These are phyloP conservation scores for Drosophila nr. fundita DNA, from an alignment of 2,888 invertebrate genomes.

Conservation along the genomic window DNA sequence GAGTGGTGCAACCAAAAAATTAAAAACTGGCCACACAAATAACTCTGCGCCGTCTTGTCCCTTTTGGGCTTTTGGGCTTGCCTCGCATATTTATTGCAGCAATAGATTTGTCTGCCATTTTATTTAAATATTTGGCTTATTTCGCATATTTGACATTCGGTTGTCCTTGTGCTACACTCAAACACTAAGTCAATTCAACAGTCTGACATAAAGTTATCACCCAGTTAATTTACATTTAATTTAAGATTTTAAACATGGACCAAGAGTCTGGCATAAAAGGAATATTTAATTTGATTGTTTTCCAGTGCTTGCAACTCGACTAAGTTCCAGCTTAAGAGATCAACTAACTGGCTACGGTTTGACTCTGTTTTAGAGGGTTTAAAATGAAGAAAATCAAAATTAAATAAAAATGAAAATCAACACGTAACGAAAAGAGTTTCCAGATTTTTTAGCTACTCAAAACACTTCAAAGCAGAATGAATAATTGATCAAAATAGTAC, in stretches of 20 bases:
- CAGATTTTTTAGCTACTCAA: neutral
- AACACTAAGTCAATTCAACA: neutral
- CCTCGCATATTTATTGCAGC: slow-evolving; percentile 66
- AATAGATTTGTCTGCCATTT: slow-evolving; percentile 59
- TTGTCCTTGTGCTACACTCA: neutral
- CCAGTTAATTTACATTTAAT: neutral
- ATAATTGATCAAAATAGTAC: neutral
- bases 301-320: neutral
- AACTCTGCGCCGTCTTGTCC: slow-evolving; percentile 13
- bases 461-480: neutral
- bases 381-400: neutral
- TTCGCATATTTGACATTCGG: slow-evolving; percentile 24
- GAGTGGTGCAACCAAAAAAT: slow-evolving; percentile 77
- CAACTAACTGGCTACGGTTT: neutral
- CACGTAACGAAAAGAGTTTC: neutral
- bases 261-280: neutral
- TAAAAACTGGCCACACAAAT: slow-evolving; percentile 57
- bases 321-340: neutral
- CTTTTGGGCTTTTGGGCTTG: slow-evolving; percentile 23
- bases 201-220: neutral
- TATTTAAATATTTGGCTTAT: slow-evolving; percentile 52
- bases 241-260: neutral
- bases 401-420: neutral
- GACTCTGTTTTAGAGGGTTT: neutral
- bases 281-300: neutral